phyloP scores from a whole-genome alignment of 2,797 vertebrate species.

The Eidolon dupreanum region DNA sequence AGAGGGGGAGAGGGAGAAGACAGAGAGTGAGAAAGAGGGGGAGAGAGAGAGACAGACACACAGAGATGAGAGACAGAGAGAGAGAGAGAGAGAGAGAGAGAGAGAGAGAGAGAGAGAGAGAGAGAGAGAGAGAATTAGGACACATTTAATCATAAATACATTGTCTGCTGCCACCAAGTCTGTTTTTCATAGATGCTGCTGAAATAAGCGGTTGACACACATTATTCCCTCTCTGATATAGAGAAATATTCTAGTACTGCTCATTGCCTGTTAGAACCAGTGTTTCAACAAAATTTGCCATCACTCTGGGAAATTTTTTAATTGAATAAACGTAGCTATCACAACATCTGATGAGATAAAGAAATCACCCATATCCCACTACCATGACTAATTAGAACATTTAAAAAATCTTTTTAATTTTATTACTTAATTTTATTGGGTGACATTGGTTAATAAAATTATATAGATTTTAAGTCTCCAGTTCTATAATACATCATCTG shows the following conservation, averaged over 20 bases:
- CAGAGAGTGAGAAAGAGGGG: neutral
- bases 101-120: neutral
- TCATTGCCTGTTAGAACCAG: neutral
- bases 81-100: neutral
- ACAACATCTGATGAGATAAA: neutral
- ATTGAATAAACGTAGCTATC: neutral
- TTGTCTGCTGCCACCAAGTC: neutral
- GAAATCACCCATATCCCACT: neutral
- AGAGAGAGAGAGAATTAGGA: neutral
- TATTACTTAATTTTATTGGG: too few relatives aligned
- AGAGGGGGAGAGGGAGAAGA: neutral
- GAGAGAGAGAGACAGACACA: neutral
- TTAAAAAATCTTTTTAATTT: neutral
- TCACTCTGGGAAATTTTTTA: neutral
- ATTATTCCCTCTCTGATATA: neutral
- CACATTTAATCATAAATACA: neutral
- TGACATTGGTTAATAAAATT: too few relatives aligned
- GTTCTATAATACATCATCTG: too few relatives aligned
- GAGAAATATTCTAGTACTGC: neutral
- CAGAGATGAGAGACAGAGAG: neutral
- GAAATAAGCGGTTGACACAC: neutral
- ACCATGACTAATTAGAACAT: neutral
- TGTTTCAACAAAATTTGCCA: neutral
- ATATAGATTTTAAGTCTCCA: too few relatives aligned
- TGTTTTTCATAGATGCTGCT: neutral